Conservation (phyloP, 2,797 vertebrate genomes). For the Sus cebifrons region DNA sequence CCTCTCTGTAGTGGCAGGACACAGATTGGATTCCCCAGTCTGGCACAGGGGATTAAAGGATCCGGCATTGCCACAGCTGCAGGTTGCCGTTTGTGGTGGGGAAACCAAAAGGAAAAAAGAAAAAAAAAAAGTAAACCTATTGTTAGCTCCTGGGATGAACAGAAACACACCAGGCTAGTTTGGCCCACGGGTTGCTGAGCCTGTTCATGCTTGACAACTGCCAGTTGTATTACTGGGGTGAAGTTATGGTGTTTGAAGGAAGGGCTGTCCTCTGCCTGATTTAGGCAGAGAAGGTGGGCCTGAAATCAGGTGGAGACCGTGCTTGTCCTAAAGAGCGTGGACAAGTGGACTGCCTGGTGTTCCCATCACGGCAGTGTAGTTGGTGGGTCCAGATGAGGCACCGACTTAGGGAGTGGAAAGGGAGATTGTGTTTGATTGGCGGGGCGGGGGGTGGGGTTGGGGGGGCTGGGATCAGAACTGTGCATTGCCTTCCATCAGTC, state of each 20-base stretch:
- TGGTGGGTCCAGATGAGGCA: background rate
- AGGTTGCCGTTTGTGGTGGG: too few relatives aligned
- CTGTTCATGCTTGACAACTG: background rate
- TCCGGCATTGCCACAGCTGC: too few relatives aligned
- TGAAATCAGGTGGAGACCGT: background rate
- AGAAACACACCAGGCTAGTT: background rate
- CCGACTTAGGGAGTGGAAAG: background rate
- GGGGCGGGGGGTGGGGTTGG: background rate
- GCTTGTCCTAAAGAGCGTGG: background rate
- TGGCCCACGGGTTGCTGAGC: background rate
- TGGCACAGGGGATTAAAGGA: too few relatives aligned
- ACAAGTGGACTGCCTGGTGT: background rate
- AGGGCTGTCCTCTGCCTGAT: background rate
- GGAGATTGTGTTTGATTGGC: background rate
- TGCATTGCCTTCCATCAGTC: background rate
- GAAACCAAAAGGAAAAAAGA: too few relatives aligned
- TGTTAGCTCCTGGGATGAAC: background rate
- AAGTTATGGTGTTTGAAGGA: background rate
- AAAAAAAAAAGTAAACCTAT: background rate
- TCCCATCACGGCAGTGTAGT: fast-evolving
- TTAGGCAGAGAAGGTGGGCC: background rate
- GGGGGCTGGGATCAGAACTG: fast-evolving
- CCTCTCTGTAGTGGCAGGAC: too few relatives aligned
- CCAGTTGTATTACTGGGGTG: background rate
- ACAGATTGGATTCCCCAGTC: too few relatives aligned